phyloP scores from a whole-genome alignment of 2,888 invertebrate genomes.

The Eumacrocentrus americanus region DNA sequence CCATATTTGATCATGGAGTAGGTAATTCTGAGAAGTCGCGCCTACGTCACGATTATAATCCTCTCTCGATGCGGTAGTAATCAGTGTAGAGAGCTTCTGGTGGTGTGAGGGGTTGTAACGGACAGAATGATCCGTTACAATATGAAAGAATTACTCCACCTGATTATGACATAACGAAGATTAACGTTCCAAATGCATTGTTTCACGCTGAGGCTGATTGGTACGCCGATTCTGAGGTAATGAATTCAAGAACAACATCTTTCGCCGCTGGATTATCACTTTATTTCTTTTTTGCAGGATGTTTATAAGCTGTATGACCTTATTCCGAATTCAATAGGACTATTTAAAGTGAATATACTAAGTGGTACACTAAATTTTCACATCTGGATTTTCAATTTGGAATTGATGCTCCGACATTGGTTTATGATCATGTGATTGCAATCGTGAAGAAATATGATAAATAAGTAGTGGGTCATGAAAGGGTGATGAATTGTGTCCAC shows the following conservation, averaged over 20 bases:
- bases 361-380: slow-evolving; percentile 71
- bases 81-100: no score
- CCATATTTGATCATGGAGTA: no score
- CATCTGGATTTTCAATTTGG: slow-evolving; percentile 77
- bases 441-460: neutral
- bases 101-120: no score
- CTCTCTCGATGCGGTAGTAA: no score
- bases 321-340: slow-evolving; percentile 65
- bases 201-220: slow-evolving; percentile 76
- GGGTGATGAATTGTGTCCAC: no score
- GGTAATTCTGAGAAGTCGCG: no score
- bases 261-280: neutral
- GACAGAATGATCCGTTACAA: no score
- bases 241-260: slow-evolving; percentile 20
- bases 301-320: slow-evolving; percentile 65
- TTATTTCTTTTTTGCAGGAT: slow-evolving; percentile 60
- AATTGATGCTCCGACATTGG: slow-evolving; percentile 67
- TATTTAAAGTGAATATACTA: slow-evolving; percentile 69
- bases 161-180: slow-evolving; percentile 68
- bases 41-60: no score
- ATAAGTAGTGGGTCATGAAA: no score
- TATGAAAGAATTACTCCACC: slow-evolving; percentile 67
- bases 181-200: slow-evolving; percentile 70
- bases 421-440: slow-evolving; percentile 63
- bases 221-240: slow-evolving; percentile 69